Percentiles rank a stretch among this genome's conserved stretches.
phyloP scores from a whole-genome alignment of 2,113 vertebrate genomes.

The Sigmodon hispidus region DNA sequence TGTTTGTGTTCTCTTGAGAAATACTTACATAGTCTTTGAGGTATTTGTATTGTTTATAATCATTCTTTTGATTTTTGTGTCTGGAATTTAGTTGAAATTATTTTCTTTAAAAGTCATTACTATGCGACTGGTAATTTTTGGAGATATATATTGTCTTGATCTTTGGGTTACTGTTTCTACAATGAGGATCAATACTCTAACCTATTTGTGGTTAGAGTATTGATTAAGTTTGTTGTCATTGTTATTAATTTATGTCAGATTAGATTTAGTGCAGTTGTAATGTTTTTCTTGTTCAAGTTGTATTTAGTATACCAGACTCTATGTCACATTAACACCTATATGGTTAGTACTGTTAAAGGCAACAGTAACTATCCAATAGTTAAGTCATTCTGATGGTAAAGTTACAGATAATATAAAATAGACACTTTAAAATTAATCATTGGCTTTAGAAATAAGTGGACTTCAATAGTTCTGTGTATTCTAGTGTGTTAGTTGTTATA shows the following conservation, averaged over 20 bases:
- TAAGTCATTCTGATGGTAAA: not conserved
- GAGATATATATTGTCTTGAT: not conserved
- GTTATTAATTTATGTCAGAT: not conserved
- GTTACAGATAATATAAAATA: not conserved
- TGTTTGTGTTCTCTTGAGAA: not conserved
- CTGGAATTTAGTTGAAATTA: not conserved
- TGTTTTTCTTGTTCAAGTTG: not conserved
- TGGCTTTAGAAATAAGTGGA: not conserved
- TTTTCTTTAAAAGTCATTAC: not conserved
- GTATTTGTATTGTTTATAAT: not conserved
- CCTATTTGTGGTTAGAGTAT: not conserved
- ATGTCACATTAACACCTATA: not conserved
- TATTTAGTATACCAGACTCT: not conserved
- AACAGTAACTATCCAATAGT: not conserved
- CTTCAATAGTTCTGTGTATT: not conserved
- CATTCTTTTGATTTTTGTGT: not conserved
- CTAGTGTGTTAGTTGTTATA: not conserved
- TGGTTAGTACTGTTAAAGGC: not conserved
- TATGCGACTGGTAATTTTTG: not conserved
- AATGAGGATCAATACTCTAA: too few species aligned
- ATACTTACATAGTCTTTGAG: not conserved
- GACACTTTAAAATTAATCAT: not conserved
- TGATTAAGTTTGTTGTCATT: not conserved
- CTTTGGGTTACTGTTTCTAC: not conserved
- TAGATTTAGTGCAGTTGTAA: not conserved